These are phyloP conservation scores for Poliocrania exsul DNA, from an alignment of 2,797 vertebrate species.

Conservation along the genomic window DNA sequence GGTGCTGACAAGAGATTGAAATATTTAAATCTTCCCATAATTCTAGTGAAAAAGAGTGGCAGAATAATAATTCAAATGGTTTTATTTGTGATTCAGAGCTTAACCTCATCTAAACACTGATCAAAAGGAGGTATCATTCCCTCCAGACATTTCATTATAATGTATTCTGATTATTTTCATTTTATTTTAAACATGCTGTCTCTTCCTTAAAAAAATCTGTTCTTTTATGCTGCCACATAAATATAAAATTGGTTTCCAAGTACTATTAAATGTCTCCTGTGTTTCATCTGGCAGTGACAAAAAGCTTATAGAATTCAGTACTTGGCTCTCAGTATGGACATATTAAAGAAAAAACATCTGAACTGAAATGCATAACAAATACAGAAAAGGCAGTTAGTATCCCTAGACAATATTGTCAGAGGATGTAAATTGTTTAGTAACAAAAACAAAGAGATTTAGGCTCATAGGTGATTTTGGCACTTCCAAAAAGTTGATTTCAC, in stretches of 20 bases:
- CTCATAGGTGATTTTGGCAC: background rate
- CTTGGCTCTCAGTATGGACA: background rate
- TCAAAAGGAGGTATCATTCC: background rate
- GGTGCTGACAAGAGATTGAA: constrained; percentile 29
- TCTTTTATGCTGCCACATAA: background rate
- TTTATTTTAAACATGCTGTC: background rate
- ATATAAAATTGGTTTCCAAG: background rate
- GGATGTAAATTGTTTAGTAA: background rate
- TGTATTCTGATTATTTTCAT: background rate
- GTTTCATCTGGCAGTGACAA: background rate
- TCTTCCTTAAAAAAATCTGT: background rate
- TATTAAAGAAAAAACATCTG: background rate
- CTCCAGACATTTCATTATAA: background rate
- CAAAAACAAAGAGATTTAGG: background rate
- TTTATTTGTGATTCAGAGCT: background rate
- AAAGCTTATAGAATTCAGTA: background rate
- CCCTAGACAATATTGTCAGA: background rate
- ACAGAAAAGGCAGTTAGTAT: background rate
- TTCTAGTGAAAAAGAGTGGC: background rate
- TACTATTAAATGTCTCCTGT: background rate
- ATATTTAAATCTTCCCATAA: constrained; percentile 37
- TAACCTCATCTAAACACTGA: background rate
- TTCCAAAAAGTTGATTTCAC: background rate
- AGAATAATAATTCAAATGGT: background rate
- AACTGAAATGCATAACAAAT: background rate